Base-by-base conservation (phyloP, 1,140 invertebrate genomes). In the Drosophila asahinai region DNA sequence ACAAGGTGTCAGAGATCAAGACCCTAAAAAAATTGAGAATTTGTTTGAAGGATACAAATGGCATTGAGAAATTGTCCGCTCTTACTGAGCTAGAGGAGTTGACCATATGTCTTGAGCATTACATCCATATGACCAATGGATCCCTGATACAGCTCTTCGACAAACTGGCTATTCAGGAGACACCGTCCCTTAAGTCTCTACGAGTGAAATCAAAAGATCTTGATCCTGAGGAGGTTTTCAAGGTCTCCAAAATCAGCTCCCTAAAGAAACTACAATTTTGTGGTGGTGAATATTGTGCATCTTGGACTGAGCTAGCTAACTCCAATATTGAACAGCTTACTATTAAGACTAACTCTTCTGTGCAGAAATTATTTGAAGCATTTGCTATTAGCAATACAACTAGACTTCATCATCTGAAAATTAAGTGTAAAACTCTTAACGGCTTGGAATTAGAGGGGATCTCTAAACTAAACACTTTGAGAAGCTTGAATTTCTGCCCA, bases 301-400 rank as follows among this genome's bases (percentile, higher is more conserved):
- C 30, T 11, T 25, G 25, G 17, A 2, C 17, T 11, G 30, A 36
- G 14, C 11, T 62, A 62, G 30, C 45, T n/a, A 36, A 36, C 11
- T 62, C 30, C 5, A 51, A 19, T 36, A n/a, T 62, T 36, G 45
- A 62, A 36, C 30, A 61, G 25, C 22, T 61, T 15, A 25, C 7
- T 27, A 27, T 27, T 27, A 5, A 6, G 6, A 27, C 25, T 27
- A 6, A 27, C 25, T 27, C 25, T 27, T 27, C 25, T 27, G 25
- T 27, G 5, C 25, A 27, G 25, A 27, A 27, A 6, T 27, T 27
- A 6, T 27, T 27, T 27, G 25, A 27, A 27, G 25, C 3, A 27
- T 27, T 27, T 27, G 25, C 25, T 27, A 27, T 27, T 6, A 27
- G 25, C 5, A 27, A 27, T 27, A 27, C 25, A 27, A 5, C 25